Evolutionary conservation across 2,113 vertebrate species (phyloP), one percentile per base, ranked within the genome.

Genomic region (Arvicanthis niloticus): DNA sequence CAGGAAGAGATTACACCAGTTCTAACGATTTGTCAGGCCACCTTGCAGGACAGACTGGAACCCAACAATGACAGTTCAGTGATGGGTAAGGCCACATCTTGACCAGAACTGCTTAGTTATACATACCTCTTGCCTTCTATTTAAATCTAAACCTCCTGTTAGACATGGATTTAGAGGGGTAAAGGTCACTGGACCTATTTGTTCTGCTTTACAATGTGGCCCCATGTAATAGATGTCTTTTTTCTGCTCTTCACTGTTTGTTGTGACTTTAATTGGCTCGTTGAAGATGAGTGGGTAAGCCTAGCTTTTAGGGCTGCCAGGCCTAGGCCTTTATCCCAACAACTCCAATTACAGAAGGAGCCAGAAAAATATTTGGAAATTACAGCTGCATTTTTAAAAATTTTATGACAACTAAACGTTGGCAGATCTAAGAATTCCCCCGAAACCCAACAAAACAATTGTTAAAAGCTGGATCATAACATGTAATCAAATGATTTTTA

Each of bases 401-500:
- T 67, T 88, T 88, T 76, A 72, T 87, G 29, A 77, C 87, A 70
- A 40, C 8, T 78, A 58, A 73, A 24, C n/a, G 75, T 62, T 16
- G 31, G 21, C 9, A 82, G 34, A 88, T 82, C 48, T 29, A 91
- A 58, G 37, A 89, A 94, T 88, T 11, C 67, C 12, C 82, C 62
- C 26, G 0, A 91, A 40, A 15, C 24, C 13, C 67, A 94, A 76
- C 67, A 84, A 82, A 68, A 78, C 31, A 85, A 85, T 65, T 72
- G 37, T 45, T 78, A 48, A 94, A 94, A 92, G 26, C 29, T 31
- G 24, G 17, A 45, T 76, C 6, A n/a, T 91, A 73, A 89, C 53
- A 84, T 29, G 70, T 40, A 81, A 73, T 93, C 65, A 91, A 96
- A 77, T 91, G 24, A 60, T 77, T 67, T 51, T 60, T 75, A 82